Evolutionary conservation across 2,113 vertebrate genomes (phyloP).

Genomic region (Daphoenositta chrysoptera): DNA sequence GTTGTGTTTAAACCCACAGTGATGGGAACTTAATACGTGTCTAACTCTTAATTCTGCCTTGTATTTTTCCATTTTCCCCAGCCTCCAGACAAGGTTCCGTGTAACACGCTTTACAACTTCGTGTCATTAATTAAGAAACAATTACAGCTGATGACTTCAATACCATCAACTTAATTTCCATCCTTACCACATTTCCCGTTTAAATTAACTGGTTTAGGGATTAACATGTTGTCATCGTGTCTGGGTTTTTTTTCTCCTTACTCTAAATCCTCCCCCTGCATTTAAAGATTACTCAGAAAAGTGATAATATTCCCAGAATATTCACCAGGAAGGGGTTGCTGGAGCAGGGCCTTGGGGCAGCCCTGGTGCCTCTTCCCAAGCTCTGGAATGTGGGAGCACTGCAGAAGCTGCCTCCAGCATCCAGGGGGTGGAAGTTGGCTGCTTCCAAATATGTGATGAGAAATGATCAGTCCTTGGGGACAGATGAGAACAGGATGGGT

Average conservation of each 20-base stretch:
- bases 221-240: neutral
- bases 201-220: conserved; percentile 25
- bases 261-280: neutral
- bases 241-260: neutral
- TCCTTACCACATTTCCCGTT: conserved; percentile 9
- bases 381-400: neutral
- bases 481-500: neutral
- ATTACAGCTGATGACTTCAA: conserved; percentile 32
- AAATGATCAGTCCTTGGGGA: neutral
- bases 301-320: neutral
- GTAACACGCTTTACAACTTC: neutral
- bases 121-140: conserved; percentile 48
- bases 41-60: neutral
- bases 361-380: rapidly evolving
- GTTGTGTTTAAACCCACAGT: neutral
- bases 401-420: neutral
- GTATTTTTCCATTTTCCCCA: neutral
- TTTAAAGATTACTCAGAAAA: neutral
- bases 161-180: conserved; percentile 12
- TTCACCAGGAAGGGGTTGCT: neutral
- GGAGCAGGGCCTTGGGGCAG: neutral
- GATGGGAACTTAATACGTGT: neutral
- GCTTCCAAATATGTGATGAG: neutral
- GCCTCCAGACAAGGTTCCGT: neutral
- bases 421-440: neutral